phyloP scores from a whole-genome alignment of 2,888 invertebrate species.

The Hetaerina titia region DNA sequence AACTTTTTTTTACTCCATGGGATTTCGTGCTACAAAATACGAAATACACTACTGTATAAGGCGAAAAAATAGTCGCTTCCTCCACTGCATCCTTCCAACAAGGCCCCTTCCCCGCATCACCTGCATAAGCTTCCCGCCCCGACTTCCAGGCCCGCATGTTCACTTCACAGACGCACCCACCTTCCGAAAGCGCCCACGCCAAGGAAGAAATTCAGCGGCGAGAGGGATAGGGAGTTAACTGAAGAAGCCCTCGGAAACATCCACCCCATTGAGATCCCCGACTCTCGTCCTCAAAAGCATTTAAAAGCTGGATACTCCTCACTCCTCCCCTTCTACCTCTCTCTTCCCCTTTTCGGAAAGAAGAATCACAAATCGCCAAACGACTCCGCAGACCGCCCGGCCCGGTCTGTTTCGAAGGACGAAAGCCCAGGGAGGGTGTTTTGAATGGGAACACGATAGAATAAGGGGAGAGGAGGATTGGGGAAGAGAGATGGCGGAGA shows the following conservation, averaged over 20 bases:
- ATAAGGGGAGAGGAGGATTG: neutral
- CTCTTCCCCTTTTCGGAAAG: neutral
- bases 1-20: too few species aligned
- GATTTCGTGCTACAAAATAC: neutral
- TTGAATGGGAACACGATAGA: neutral
- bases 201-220: neutral
- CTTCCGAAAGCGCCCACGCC: neutral
- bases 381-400: neutral
- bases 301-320: neutral
- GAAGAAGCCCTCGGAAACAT: neutral
- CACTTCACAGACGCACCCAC: neutral
- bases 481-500: neutral
- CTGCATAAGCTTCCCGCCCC: neutral
- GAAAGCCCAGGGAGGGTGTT: neutral
- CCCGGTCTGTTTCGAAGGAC: neutral
- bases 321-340: neutral
- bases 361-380: slow-evolving; percentile 24
- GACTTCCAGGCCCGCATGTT: neutral
- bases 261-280: neutral
- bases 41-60: neutral
- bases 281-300: neutral
- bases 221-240: neutral
- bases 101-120: neutral
- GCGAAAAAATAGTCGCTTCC: neutral
- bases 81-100: neutral